Evolutionary conservation across 2,888 invertebrate species (phyloP).

Genomic region (Calephelis perditalis): DNA sequence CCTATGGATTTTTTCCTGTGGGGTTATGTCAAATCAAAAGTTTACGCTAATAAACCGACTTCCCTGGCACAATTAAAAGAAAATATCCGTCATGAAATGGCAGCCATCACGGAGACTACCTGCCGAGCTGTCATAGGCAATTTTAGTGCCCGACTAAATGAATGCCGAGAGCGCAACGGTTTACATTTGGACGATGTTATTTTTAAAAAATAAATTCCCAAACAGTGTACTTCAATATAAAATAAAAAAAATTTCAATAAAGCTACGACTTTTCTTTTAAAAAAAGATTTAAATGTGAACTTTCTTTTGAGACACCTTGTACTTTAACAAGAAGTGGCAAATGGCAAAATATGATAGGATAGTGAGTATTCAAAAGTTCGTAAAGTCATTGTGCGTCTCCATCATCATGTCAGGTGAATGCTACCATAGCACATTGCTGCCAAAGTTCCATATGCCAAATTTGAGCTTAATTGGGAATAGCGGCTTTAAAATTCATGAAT

Average conservation of each 20-base stretch:
- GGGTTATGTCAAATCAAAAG: no score
- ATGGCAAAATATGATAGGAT: no score
- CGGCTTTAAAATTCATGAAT: no score
- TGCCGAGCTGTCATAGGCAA: conserved; percentile 23
- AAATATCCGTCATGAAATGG: conserved; percentile 23
- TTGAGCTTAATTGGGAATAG: no score
- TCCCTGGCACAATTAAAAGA: neutral
- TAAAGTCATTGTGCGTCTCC: no score
- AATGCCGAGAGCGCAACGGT: conserved; percentile 25
- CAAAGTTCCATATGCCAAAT: no score
- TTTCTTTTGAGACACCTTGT: neutral
- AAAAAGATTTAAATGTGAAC: neutral
- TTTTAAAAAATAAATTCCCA: conserved; percentile 14
- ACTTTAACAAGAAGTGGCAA: no score
- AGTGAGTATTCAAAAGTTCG: no score
- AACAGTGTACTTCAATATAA: neutral
- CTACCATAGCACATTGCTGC: no score
- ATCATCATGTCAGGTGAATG: no score
- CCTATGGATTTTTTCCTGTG: no score
- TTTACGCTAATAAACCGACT: no score
- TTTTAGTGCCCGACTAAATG: conserved; percentile 25
- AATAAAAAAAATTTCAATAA: neutral
- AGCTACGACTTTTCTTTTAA: neutral
- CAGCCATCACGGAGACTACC: conserved; percentile 21
- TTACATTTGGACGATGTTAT: conserved; percentile 26